These are phyloP conservation scores for Tachina grossa DNA, from an alignment of 2,888 invertebrate genomes.

Conservation along the genomic window DNA sequence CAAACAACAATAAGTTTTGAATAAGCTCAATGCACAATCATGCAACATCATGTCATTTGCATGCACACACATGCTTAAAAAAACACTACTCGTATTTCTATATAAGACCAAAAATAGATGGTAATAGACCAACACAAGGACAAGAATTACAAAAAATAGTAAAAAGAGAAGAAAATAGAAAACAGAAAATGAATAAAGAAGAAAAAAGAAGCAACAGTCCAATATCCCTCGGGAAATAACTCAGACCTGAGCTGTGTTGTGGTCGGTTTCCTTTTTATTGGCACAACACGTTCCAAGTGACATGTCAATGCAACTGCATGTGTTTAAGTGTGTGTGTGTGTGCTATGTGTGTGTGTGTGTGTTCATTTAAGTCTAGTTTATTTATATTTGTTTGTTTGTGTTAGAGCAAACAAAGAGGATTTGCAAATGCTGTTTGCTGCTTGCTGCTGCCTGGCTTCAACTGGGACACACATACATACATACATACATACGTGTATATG, in stretches of 20 bases:
- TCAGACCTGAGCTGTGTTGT: conserved; percentile 34
- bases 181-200: conserved; percentile 42
- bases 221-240: conserved; percentile 59
- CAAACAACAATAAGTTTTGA: conserved; percentile 63
- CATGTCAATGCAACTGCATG: conserved; percentile 48
- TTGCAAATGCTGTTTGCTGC: not conserved
- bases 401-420: conserved; percentile 12
- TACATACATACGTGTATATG: no score
- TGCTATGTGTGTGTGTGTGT: not conserved
- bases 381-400: conserved; percentile 17
- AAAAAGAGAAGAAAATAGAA: conserved; percentile 6
- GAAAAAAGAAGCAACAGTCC: conserved; percentile 57
- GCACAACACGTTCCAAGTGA: conserved; percentile 63
- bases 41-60: conserved; percentile 63
- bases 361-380: not conserved
- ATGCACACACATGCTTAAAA: conserved; percentile 25
- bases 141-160: conserved; percentile 7
- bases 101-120: conserved; percentile 50
- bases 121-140: conserved; percentile 17
- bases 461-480: not conserved
- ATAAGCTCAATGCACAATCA: conserved; percentile 65
- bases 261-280: conserved; percentile 2
- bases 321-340: conserved; percentile 1
- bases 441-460: conserved; percentile 1
- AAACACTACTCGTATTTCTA: conserved; percentile 11